Evolutionary conservation across 2,797 vertebrate species (phyloP), one percentile per base, ranked within the genome.

Genomic region (Selene dorsalis): DNA sequence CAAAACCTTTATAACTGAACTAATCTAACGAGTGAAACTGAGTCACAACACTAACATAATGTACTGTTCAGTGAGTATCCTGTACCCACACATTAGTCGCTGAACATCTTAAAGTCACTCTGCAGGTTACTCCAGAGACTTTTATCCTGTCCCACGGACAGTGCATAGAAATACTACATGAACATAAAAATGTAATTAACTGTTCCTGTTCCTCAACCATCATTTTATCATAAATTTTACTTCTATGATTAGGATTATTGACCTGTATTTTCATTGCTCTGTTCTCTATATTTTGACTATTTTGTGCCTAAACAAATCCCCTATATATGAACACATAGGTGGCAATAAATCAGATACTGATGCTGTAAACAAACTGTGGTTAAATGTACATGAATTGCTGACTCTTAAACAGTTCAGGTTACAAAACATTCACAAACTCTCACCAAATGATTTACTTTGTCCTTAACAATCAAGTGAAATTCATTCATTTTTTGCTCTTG

Each of bases 41-140:
- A 47, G 4, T 17, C 28, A 3, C 14, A 57, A 13, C 22, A 13
- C 22, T 17, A 30, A 41, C 3, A 6, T 12, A 57, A 38, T 10
- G 5, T 28, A 3, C 16, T 13, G 22, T 14, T 30, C 60, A 26
- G 6, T 48, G 7, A 65, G 43, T 9, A 38, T 6, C 59, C 43
- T 57, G 30, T 57, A 13, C 6, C 43, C 56, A 59, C 66, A 73
- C 69, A 77, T 83, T 80, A 80, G 70, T 58, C 39, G 35, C 14
- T 9, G 20, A 28, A 53, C 20, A 50, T 48, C 60, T 17, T 50
- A 20, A 71, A 47, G 39, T 52, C 35, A 48, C 39, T 24, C 4
- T 35, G 50, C 65, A 57, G 28, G 55, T 56, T 24, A 11, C n/a
- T 59, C 24, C 38, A 47, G 17, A 17, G 5, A 18, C 43, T 45